These are phyloP conservation scores for Pedionomus torquatus DNA, from an alignment of 2,113 vertebrate genomes.

Conservation along the genomic window DNA sequence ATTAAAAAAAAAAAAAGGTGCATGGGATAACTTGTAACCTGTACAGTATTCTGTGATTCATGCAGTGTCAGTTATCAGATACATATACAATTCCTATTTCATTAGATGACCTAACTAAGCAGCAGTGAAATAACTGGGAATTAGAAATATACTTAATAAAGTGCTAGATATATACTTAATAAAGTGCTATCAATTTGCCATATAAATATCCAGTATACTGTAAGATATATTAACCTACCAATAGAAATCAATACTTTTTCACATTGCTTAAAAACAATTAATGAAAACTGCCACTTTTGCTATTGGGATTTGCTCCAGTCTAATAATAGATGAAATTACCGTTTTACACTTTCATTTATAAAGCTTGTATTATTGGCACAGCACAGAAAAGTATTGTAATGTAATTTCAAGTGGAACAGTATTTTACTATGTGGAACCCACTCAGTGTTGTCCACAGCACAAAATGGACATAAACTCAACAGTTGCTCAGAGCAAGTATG, in stretches of 20 bases:
- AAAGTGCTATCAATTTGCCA: neutral
- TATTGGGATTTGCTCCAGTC: neutral
- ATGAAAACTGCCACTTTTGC: neutral
- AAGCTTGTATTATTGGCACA: neutral
- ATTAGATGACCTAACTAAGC: neutral
- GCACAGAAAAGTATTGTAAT: neutral
- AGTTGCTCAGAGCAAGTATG: neutral
- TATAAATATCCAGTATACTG: neutral
- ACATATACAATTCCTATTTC: neutral
- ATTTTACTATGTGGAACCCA: neutral
- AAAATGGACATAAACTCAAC: neutral
- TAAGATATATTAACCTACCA: neutral
- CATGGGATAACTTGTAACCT: neutral
- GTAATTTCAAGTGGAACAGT: neutral
- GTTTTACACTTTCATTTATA: neutral
- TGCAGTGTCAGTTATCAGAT: neutral
- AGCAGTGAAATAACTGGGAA: neutral
- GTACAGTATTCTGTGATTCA: neutral
- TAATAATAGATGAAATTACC: neutral
- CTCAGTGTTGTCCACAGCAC: neutral
- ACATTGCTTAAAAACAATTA: neutral
- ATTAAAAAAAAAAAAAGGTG: neutral
- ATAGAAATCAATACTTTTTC: neutral
- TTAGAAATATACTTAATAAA: neutral
- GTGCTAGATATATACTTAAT: neutral